Evolutionary conservation across 2,113 vertebrate genomes (phyloP).

Genomic region (Okapia johnstoni): DNA sequence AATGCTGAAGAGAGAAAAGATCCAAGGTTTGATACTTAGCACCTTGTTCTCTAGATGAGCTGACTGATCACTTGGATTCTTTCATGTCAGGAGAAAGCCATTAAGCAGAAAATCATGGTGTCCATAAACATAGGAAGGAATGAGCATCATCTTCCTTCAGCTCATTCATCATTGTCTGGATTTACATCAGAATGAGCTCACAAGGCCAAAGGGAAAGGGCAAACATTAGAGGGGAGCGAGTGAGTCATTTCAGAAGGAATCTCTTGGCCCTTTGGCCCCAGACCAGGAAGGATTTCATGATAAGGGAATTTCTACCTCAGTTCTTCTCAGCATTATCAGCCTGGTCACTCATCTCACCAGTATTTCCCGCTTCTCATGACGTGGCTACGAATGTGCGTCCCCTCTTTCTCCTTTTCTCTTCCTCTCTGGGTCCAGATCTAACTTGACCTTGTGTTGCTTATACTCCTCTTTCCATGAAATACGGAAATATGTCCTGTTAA

Average conservation of each 20-base stretch:
- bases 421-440: not conserved
- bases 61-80: not conserved
- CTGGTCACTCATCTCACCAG: not conserved
- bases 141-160: not conserved
- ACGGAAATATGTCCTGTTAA: not conserved
- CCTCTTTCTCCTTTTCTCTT: not conserved
- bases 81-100: not conserved
- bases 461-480: not conserved
- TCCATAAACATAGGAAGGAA: not conserved
- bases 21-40: not conserved
- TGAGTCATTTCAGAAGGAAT: not conserved
- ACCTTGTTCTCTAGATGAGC: not conserved
- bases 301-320: not conserved
- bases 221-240: not conserved
- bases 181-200: slow-evolving; percentile 14
- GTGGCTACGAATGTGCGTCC: not conserved
- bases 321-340: not conserved
- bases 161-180: not conserved
- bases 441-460: not conserved
- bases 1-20: not conserved
- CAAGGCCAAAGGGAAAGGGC: not conserved
- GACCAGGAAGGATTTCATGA: not conserved
- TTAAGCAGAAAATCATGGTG: not conserved
- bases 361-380: not conserved
- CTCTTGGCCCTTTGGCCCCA: not conserved